Conservation (phyloP, 2,797 vertebrate species). For the Trachurus trachurus region DNA sequence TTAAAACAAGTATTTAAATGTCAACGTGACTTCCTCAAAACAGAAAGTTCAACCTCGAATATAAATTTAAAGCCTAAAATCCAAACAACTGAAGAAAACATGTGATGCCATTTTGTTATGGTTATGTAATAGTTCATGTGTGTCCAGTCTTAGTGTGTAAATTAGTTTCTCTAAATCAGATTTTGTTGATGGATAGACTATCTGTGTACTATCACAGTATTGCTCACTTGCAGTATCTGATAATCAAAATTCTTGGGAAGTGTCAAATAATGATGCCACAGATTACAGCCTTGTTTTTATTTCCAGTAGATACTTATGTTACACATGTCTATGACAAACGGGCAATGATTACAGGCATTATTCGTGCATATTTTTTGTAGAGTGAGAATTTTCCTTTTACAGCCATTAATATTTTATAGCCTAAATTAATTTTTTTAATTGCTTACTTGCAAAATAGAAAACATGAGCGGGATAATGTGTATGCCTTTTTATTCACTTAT, state of each 20-base stretch:
- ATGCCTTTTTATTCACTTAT: slow-evolving; percentile 20
- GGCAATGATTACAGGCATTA: slow-evolving; percentile 24
- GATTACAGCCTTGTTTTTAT: slow-evolving; percentile 9
- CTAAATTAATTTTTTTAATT: slow-evolving; percentile 14
- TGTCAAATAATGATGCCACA: slow-evolving; percentile 51
- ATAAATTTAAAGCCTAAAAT: slow-evolving; percentile 14
- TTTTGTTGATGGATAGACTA: slow-evolving; percentile 17
- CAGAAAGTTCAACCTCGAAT: background rate
- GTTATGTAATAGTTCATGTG: slow-evolving; percentile 6
- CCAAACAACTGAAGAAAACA: slow-evolving; percentile 12
- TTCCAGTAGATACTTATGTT: background rate
- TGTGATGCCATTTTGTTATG: slow-evolving; percentile 14
- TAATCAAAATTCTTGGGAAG: slow-evolving; percentile 25
- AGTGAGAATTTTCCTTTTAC: slow-evolving; percentile 3
- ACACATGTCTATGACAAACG: slow-evolving; percentile 11
- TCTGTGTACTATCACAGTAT: slow-evolving; percentile 37
- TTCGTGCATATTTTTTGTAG: slow-evolving; percentile 45
- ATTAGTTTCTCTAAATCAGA: slow-evolving; percentile 20
- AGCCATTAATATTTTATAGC: slow-evolving; percentile 18
- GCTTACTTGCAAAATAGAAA: slow-evolving; percentile 22
- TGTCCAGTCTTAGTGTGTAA: slow-evolving; percentile 26
- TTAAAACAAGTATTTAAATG: slow-evolving; percentile 13
- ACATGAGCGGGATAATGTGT: slow-evolving; percentile 14
- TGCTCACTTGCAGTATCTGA: slow-evolving; percentile 32
- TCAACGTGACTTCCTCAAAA: slow-evolving; percentile 1